These are phyloP conservation scores for Thaumatotibia leucotreta DNA, from an alignment of 1,140 invertebrate species.

Conservation along the genomic window DNA sequence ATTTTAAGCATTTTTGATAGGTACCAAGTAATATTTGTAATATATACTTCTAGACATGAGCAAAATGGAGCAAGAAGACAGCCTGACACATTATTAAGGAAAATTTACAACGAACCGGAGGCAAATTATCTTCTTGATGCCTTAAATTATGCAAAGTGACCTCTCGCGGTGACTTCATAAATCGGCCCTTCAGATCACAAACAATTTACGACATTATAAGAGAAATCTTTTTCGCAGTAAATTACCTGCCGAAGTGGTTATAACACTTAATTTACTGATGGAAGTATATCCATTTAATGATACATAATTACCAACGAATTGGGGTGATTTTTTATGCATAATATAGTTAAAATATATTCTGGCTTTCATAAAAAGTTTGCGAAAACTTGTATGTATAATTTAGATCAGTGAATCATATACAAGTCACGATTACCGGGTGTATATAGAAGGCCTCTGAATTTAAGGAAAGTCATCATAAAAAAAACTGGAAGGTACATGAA, in stretches of 20 bases:
- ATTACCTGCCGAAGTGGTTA: neutral
- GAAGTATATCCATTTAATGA: neutral
- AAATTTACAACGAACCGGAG: constrained; percentile 48
- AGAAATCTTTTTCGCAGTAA: constrained; percentile 16
- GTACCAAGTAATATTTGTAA: too few relatives aligned
- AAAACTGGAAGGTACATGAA: neutral
- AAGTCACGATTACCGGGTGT: neutral
- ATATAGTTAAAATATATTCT: neutral
- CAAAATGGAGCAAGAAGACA: neutral
- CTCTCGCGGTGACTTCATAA: constrained; percentile 29
- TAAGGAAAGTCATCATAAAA: constrained; percentile 21
- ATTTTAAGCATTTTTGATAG: too few relatives aligned
- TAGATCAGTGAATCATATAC: too few relatives aligned
- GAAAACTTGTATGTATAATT: neutral
- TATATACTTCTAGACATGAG: too few relatives aligned
- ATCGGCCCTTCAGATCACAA: constrained; percentile 29
- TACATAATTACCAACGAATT: neutral
- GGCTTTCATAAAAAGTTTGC: neutral
- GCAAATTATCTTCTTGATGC: constrained; percentile 44
- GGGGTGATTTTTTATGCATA: neutral
- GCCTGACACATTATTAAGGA: constrained; percentile 44
- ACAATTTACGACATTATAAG: constrained; percentile 26
- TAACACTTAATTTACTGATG: neutral
- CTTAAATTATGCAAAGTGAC: constrained; percentile 18
- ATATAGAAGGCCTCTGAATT: neutral